Evolutionary conservation across 2,113 vertebrate species (phyloP), one percentile per base, ranked within the genome.

Genomic region (Python bivittatus): DNA sequence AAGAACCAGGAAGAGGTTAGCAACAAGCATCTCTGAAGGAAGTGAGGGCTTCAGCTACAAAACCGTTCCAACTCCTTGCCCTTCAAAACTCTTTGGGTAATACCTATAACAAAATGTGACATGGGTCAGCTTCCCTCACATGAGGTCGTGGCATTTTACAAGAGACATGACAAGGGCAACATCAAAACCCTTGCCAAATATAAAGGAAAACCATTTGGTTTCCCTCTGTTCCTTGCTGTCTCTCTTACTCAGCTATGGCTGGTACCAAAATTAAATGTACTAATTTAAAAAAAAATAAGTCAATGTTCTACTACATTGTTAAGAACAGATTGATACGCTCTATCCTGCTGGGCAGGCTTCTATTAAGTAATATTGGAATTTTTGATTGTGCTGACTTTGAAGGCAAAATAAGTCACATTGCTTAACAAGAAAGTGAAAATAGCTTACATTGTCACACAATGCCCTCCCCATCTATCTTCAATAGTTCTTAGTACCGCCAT

Each of bases 51-150:
- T 6, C 91, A 92, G 60, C 54, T 64, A 23, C 38, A 90, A 96
- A 96, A 86, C 42, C 33, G 13, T 91, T 72, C 42, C 84, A 90
- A 29, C 93, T 64, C 60, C 27, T 6, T 25, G 92, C 48, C 90
- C 92, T 60, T 86, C 89, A 29, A 93, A 90, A 64, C 61, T 1
- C 58, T 58, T 79, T 83, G 72, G n/a, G 92, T 56, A 33, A 25
- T 91, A 13, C 25, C 22, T 3, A 89, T 87, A 12, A 91, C 92
- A 90, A 56, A 89, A 9, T 4, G 91, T 33, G 90, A 11, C 64
- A 64, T 0, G 0, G 52, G 17, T 56, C 13, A 0, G 88, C 61
- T 52, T 90, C 1, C 12, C 48, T 13, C 72, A 25, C 0, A 2
- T 1, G 0, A 3, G 79, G 61, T 22, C 3, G 60, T 12, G 23